Conservation (phyloP, 2,797 vertebrate species). For the Odontamblyopus rebecca region DNA sequence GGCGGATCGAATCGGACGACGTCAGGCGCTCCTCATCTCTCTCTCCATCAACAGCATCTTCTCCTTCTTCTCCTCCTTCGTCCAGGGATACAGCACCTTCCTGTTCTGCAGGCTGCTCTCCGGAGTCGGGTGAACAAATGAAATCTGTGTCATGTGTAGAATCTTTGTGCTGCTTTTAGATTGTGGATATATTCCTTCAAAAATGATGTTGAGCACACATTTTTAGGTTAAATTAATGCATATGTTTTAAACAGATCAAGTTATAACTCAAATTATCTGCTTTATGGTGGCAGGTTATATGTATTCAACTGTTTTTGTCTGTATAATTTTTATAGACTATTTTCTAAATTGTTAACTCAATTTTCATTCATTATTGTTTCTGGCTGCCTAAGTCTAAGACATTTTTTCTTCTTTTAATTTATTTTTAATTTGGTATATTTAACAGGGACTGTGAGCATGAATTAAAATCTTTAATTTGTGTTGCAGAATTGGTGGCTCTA, state of each 20-base stretch:
- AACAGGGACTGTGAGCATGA: too few species aligned
- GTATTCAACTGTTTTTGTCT: not conserved
- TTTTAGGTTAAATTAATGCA: not conserved
- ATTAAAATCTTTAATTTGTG: not conserved
- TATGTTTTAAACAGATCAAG: not conserved
- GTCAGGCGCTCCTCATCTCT: constrained; percentile 95
- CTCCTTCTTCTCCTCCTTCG: constrained; percentile 98
- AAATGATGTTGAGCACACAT: not conserved
- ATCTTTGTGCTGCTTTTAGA: not conserved
- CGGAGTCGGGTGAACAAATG: constrained; percentile 86
- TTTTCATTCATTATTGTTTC: not conserved
- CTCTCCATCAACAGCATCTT: constrained; percentile 98
- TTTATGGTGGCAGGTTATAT: not conserved
- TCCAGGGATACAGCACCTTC: constrained; percentile 97
- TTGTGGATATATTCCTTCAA: not conserved
- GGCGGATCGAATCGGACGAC: constrained; percentile 91
- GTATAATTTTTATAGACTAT: not conserved
- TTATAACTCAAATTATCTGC: not conserved
- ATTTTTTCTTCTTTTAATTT: not conserved
- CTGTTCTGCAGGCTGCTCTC: constrained; percentile 96
- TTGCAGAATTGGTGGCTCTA: constrained; percentile 92
- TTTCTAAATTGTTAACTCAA: not conserved
- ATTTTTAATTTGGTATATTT: too few species aligned
- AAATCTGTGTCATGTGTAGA: not conserved
- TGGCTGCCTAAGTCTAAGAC: not conserved